phyloP scores from a whole-genome alignment of 2,797 vertebrate genomes.

The Malurus splendens region DNA sequence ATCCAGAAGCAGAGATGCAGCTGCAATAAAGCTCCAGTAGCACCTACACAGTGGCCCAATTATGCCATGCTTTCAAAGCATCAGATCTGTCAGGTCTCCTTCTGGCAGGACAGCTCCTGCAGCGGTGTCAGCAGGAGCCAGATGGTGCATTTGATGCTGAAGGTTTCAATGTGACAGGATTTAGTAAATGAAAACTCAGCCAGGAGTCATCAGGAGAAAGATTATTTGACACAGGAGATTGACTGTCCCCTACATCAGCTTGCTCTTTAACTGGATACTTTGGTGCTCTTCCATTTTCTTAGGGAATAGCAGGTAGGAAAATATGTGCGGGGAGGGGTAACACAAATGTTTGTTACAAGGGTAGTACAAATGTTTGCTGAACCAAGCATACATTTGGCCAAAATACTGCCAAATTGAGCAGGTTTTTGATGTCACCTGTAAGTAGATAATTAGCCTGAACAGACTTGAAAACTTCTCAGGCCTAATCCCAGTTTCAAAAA shows the following conservation, averaged over 20 bases:
- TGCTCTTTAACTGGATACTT: neutral
- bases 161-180: neutral
- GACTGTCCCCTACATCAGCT: neutral
- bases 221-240: neutral
- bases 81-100: neutral
- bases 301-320: neutral
- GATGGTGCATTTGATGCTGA: neutral
- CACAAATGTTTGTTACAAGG: too few species aligned
- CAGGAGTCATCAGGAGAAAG: neutral
- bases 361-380: neutral
- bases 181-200: neutral
- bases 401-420: neutral
- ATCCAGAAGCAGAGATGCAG: neutral
- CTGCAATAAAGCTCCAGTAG: accelerated
- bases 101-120: neutral
- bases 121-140: neutral
- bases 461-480: neutral
- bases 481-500: neutral
- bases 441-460: neutral
- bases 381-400: neutral
- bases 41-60: neutral
- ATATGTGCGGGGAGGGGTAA: neutral
- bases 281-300: neutral
- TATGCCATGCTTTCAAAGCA: neutral
- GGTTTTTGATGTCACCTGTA: neutral